Conservation (phyloP, 2,113 vertebrate species). For the Petroica traversi region DNA sequence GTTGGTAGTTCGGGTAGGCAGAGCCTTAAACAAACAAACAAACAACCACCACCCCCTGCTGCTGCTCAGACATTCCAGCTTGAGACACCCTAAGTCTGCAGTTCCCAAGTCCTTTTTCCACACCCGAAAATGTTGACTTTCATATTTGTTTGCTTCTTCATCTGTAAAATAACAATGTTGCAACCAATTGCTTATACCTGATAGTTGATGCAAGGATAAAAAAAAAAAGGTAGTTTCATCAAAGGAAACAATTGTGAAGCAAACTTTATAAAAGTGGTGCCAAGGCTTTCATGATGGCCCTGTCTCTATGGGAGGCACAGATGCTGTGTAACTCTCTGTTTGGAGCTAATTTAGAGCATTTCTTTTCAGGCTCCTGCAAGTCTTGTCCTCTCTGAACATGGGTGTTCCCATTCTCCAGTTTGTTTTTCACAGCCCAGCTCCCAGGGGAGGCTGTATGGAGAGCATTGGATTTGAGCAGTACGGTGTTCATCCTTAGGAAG, state of each 20-base stretch:
- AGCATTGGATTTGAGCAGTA: background rate
- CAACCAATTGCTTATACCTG: background rate
- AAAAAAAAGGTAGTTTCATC: background rate
- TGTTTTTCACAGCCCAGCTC: background rate
- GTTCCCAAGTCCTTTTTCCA: background rate
- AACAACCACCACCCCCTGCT: background rate
- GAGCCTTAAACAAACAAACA: background rate
- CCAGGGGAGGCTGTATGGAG: background rate
- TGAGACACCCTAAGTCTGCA: background rate
- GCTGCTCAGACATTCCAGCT: background rate
- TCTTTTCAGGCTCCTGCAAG: background rate
- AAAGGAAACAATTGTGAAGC: background rate
- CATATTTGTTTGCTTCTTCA: background rate
- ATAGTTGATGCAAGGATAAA: background rate
- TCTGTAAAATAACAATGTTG: background rate
- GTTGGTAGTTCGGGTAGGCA: background rate
- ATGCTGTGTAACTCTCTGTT: background rate
- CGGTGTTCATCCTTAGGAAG: background rate
- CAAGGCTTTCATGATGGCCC: background rate
- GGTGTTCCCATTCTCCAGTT: constrained; percentile 20
- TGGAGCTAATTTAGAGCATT: background rate
- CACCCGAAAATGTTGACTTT: background rate
- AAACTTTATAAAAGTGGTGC: background rate
- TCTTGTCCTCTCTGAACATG: background rate
- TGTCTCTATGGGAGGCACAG: background rate